Percentiles rank a stretch among this genome's conserved stretches.
Evolutionary conservation across 2,888 invertebrate genomes (phyloP).

Genomic region (Monopis laevigella): DNA sequence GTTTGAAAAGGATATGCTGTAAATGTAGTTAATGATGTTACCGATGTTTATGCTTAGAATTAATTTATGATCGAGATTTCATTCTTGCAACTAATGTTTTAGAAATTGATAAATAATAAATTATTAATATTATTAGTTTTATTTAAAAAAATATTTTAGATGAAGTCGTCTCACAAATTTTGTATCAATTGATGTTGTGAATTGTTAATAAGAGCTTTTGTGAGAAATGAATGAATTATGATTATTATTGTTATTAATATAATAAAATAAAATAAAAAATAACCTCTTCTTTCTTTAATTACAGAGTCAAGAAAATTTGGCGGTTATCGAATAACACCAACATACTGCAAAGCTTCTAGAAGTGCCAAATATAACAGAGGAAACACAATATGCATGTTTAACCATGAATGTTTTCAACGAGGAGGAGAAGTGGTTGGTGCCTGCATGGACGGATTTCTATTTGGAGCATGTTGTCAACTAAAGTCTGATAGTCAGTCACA

Average conservation of each 20-base stretch:
- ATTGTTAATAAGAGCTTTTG: too few relatives aligned
- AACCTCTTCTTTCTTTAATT: constrained; percentile 24
- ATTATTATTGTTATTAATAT: neutral
- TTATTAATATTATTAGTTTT: too few relatives aligned
- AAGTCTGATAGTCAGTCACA: constrained; percentile 55
- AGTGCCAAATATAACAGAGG: constrained; percentile 71
- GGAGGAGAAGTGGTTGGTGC: constrained; percentile 87
- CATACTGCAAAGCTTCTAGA: constrained; percentile 78
- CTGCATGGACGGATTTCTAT: constrained; percentile 93
- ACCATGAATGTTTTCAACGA: constrained; percentile 84
- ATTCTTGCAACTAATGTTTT: too few relatives aligned
- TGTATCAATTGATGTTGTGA: too few relatives aligned
- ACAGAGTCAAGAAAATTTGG: constrained; percentile 77
- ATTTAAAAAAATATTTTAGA: constrained; percentile 1
- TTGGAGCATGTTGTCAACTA: constrained; percentile 89
- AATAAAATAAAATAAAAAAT: neutral
- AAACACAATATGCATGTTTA: constrained; percentile 91
- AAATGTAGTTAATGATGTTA: too few relatives aligned
- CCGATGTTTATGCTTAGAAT: too few relatives aligned
- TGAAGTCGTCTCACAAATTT: neutral
- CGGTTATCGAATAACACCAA: constrained; percentile 86
- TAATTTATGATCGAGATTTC: too few relatives aligned
- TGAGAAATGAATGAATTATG: too few relatives aligned
- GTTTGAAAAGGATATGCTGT: too few relatives aligned
- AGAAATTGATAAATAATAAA: too few relatives aligned